A percentile compares a stretch with the other conserved stretches of the same genome.
These are phyloP conservation scores for Ophraella communa DNA, from an alignment of 2,888 invertebrate species.

Conservation along the genomic window DNA sequence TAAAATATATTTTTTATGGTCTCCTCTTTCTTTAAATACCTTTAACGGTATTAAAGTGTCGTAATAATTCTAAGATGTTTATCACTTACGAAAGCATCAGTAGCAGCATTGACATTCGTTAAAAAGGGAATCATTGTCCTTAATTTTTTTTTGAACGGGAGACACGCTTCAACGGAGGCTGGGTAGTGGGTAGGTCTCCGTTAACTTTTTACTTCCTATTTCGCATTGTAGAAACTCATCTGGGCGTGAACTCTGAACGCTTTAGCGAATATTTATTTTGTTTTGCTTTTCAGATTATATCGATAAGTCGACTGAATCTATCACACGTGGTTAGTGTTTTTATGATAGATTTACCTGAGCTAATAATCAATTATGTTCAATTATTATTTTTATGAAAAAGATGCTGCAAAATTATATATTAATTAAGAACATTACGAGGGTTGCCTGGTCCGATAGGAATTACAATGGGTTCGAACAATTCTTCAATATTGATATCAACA, in stretches of 20 bases:
- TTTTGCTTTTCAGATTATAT: not conserved
- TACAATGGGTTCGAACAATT: too few relatives aligned
- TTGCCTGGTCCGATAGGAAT: too few relatives aligned
- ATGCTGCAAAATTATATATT: too few relatives aligned
- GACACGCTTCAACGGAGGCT: constrained; percentile 35
- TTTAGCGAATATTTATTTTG: not conserved
- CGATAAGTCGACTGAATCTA: not conserved
- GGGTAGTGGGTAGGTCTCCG: constrained; percentile 36
- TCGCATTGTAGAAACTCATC: constrained; percentile 41
- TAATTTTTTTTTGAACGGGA: constrained; percentile 29
- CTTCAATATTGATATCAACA: too few relatives aligned
- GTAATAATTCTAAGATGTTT: not conserved
- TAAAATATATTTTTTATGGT: not conserved
- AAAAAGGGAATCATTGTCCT: constrained; percentile 2
- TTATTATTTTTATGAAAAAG: too few relatives aligned
- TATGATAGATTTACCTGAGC: not conserved
- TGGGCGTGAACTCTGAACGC: constrained; percentile 32
- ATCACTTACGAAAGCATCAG: not conserved
- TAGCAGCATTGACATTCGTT: not conserved
- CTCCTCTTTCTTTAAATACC: not conserved
- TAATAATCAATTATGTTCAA: too few relatives aligned
- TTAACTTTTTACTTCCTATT: constrained; percentile 38
- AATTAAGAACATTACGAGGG: too few relatives aligned
- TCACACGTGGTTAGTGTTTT: not conserved
- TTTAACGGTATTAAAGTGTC: not conserved